Evolutionary conservation across 2,888 invertebrate species (phyloP).

Genomic region (Macrophya alboannulata): DNA sequence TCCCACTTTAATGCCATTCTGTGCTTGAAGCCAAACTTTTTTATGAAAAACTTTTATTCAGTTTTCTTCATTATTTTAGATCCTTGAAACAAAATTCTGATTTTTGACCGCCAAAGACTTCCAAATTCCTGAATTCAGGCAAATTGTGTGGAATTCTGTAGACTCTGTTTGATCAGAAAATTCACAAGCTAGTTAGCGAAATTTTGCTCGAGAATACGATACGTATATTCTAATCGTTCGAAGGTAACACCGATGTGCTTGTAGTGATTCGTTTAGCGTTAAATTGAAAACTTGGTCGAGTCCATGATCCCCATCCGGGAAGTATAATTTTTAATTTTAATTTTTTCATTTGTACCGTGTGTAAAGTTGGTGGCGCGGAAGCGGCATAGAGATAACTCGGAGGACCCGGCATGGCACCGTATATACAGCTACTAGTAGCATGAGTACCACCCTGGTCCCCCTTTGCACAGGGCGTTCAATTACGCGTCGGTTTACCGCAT

Average conservation of each 20-base stretch:
- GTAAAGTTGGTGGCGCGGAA: not conserved
- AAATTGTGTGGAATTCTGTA: not conserved
- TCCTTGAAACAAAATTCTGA: not conserved
- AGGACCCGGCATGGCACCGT: not conserved
- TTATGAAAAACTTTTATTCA: not conserved
- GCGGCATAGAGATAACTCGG: not conserved
- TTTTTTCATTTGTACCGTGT: not conserved
- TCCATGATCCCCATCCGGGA: not conserved
- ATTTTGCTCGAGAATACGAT: not conserved
- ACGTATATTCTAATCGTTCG: not conserved
- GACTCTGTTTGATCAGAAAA: not conserved
- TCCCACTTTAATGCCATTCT: not conserved
- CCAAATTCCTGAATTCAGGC: not conserved
- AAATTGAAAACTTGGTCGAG: not conserved
- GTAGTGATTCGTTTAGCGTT: not conserved
- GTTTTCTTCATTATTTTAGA: not conserved
- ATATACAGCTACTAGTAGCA: not conserved
- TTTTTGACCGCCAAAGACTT: not conserved
- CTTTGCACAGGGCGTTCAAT: constrained; percentile 40
- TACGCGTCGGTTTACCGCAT: constrained; percentile 55
- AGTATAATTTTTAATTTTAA: not conserved
- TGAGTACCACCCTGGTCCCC: constrained; percentile 10
- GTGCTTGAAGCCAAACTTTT: not conserved
- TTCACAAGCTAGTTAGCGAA: not conserved
- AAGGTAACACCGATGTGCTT: not conserved